Percentiles rank a stretch among this genome's conserved stretches.
phyloP scores from a whole-genome alignment of 2,113 vertebrate genomes.

The Rhinoderma darwinii region DNA sequence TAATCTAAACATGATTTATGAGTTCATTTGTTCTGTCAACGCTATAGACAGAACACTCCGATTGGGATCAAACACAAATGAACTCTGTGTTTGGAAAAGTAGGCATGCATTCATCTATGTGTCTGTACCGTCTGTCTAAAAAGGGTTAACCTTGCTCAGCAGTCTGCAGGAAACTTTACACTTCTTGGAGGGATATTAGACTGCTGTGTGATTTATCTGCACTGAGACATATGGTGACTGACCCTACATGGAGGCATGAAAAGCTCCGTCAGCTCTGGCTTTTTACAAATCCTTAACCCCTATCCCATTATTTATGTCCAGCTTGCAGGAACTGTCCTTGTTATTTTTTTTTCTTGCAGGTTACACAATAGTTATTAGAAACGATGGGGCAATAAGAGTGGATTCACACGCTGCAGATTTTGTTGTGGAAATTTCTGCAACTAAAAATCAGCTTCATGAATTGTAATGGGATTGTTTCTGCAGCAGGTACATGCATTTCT shows the following conservation, averaged over 20 bases:
- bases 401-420: too few species aligned
- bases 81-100: too few species aligned
- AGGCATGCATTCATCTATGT: neutral
- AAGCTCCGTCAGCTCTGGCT: conserved; percentile 23
- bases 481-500: too few species aligned
- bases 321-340: conserved; percentile 22
- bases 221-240: conserved; percentile 39
- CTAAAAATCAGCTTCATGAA: too few species aligned
- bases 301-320: conserved; percentile 42
- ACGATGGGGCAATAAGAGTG: neutral
- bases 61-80: too few species aligned
- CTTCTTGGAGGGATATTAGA: conserved; percentile 30
- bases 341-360: neutral
- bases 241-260: conserved; percentile 41
- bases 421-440: too few species aligned
- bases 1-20: too few species aligned
- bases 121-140: neutral
- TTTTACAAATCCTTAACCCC: conserved; percentile 34
- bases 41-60: too few species aligned
- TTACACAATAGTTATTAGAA: conserved; percentile 11
- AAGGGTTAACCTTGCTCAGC: conserved; percentile 35
- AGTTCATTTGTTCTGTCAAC: too few species aligned
- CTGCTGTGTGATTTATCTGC: conserved; percentile 43
- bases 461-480: too few species aligned
- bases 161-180: conserved; percentile 40